Conservation (phyloP, 2,113 vertebrate species). For the Ranitomeya variabilis region DNA sequence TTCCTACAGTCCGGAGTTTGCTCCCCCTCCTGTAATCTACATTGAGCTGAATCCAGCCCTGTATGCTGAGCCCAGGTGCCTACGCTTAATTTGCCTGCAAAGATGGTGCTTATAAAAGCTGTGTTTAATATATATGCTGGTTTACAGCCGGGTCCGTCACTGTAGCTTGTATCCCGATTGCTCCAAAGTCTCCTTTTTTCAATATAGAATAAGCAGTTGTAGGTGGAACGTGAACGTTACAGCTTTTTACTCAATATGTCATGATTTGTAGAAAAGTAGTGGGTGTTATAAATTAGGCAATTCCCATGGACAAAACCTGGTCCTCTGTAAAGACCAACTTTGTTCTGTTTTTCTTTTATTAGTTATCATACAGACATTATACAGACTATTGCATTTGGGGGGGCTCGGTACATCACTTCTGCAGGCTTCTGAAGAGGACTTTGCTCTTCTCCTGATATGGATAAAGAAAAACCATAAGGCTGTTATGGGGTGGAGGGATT, state of each 20-base stretch:
- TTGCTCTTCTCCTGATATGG: too few species aligned
- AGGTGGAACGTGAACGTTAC: not conserved
- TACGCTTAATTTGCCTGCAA: conserved; percentile 30
- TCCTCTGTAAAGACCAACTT: too few species aligned
- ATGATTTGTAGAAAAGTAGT: not conserved
- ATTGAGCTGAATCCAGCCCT: conserved; percentile 6
- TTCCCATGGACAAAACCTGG: not conserved
- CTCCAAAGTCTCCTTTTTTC: not conserved
- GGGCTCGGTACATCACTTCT: too few species aligned
- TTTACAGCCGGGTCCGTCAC: not conserved
- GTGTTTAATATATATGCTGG: conserved; percentile 6
- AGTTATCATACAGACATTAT: too few species aligned
- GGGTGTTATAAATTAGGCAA: not conserved
- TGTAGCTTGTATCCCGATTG: not conserved
- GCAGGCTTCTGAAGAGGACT: too few species aligned
- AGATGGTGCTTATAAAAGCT: conserved; percentile 26
- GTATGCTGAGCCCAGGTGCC: conserved; percentile 23
- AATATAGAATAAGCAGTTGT: not conserved
- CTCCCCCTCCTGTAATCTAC: conserved; percentile 25
- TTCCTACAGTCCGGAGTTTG: conserved; percentile 27
- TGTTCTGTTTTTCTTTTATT: too few species aligned
- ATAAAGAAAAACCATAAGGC: too few species aligned
- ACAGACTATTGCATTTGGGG: too few species aligned
- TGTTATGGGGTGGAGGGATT: too few species aligned
- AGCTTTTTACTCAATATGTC: not conserved